Base-by-base conservation (phyloP, 2,888 invertebrate species). In the Philonicus albiceps region DNA sequence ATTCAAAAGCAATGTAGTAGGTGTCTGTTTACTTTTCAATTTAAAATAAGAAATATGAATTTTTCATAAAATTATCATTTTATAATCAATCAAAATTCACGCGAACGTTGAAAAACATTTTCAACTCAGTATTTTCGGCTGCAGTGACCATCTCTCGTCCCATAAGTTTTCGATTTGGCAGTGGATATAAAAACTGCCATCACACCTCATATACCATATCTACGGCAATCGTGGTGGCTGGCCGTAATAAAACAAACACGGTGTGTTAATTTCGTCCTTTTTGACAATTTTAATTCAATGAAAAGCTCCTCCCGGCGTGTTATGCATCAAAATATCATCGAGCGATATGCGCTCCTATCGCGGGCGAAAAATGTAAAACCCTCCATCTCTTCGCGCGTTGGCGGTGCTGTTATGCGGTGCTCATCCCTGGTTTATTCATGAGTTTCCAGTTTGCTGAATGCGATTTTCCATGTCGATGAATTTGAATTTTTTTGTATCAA, bases 401-500 rank as follows among this genome's bases (percentile, higher is more conserved):
- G 16, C 43, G 19, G 31, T 40, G 19, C 64, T 83, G 55, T 19
- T 83, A 72, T 64, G 64, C 22, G 37, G 53, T 74, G 53, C 53
- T 40, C 31, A 30, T 80, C 80, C 53, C 37, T 49, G 64, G 64
- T 64, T 84, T 84, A 84, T 84, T 73, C 84, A 73, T 84, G 72
- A 84, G 73, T 73, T 84, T 84, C 84, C 84, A 84, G 73, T 40
- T 40, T 73, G 43, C 43, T 84, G 73, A 73, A 73, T 84, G 40
- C 40, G 84, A 84, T 84, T 84, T 84, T 84, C 43, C 84, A 84
- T 73, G 73, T 73, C 84, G 84, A 84, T 84, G 84, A 27, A 43
- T 73, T 84, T 84, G 72, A 73, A 84, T 84, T 84, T 64, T n/a
- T 84, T 84, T 73, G 84, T 84, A 84, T 84, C 84, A 84, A 84